Base-by-base conservation (phyloP, 2,888 invertebrate genomes). In the Schizaphis graminum region DNA sequence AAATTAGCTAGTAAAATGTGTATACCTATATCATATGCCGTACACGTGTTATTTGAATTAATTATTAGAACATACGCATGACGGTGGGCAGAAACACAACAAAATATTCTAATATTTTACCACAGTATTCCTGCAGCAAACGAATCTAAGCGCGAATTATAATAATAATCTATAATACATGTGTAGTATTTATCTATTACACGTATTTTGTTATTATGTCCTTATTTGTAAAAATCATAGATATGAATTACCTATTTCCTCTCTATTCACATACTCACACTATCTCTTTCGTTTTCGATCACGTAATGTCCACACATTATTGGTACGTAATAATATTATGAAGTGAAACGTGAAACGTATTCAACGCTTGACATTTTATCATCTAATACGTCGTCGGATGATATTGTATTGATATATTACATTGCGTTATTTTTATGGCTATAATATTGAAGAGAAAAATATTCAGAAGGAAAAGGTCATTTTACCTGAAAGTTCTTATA, bases 21-120 rank as follows among this genome's bases (percentile, higher is more conserved):
- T 26, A 77, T 8, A 67, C 2, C 13, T 67, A 67, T 26, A 44
- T n/a, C n/a, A n/a, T 86, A 41, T 53, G 26, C 67, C 28, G 10
- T 85, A 85, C 57, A 86, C 47, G n/a, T 92, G 61, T 92, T 86
- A 47, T 87, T 87, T 61, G 61, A 61, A 92, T 61, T 92, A 92
- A 87, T 87, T 86, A 87, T 87, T 61, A 61, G 84, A 0, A 86
- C 26, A 47, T 85, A 24, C 28, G 44, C 7, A 35, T 41, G 7
- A 28, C 2, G 26, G 86, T 86, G 57, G 91, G 86, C 47, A 77
- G 85, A 35, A 44, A 91, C 91, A 91, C 47, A 47, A 47, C 86
- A 24, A n/a, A 28, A 61, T 91, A 61, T 61, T 86, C 11, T 47
- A 61, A 44, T 86, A 61, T 35, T 57, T 57, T 91, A 86, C 57